Evolutionary conservation across 2,888 invertebrate species (phyloP).

Genomic region (Ectemnius lituratus): DNA sequence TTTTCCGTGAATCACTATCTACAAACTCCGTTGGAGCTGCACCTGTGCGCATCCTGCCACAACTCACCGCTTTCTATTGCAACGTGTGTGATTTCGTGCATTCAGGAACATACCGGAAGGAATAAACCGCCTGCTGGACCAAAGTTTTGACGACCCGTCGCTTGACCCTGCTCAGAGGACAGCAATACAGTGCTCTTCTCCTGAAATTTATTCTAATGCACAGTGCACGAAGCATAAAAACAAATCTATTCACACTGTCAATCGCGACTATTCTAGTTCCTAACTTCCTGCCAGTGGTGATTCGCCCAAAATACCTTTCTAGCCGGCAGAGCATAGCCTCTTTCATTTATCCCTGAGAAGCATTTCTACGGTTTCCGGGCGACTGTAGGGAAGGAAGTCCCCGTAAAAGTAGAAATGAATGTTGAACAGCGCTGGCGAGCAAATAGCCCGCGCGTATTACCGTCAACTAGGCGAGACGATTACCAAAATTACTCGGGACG

Average conservation of each 20-base stretch:
- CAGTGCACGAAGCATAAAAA: too few relatives aligned
- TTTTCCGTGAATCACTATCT: conserved; percentile 52
- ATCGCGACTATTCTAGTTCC: too few relatives aligned
- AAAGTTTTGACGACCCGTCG: conserved; percentile 41
- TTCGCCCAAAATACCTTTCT: too few relatives aligned
- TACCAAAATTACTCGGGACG: conserved; percentile 1
- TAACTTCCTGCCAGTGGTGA: too few relatives aligned
- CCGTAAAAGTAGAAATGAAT: too few relatives aligned
- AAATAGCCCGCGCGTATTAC: neutral
- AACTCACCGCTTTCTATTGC: conserved; percentile 6
- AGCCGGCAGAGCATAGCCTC: too few relatives aligned
- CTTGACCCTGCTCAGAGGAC: neutral
- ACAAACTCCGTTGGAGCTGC: conserved; percentile 50
- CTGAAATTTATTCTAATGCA: too few relatives aligned
- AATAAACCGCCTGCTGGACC: neutral
- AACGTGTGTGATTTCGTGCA: neutral
- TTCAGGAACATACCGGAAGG: neutral
- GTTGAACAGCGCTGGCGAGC: neutral
- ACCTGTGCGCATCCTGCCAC: conserved; percentile 53
- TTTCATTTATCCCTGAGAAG: too few relatives aligned
- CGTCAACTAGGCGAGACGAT: conserved; percentile 4
- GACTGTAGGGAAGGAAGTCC: too few relatives aligned
- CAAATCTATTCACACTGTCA: too few relatives aligned
- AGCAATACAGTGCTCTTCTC: neutral
- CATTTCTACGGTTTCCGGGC: too few relatives aligned